phyloP scores from a whole-genome alignment of 1,140 invertebrate species.

The Nephotettix cincticeps region DNA sequence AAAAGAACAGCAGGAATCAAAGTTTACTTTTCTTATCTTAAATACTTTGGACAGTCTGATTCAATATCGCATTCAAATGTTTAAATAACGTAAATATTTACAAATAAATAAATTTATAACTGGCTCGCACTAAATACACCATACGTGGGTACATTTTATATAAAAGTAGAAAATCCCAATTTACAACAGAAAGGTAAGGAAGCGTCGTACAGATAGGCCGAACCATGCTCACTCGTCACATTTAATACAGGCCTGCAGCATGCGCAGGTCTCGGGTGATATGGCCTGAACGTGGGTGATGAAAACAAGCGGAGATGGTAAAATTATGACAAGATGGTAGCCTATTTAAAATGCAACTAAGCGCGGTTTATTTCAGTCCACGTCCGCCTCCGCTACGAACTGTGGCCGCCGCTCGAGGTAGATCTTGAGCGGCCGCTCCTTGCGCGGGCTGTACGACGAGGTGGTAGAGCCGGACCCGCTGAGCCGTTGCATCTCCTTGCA shows the following conservation, averaged over 20 bases:
- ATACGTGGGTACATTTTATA: background rate
- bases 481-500: conserved; percentile 57
- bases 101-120: conserved; percentile 8
- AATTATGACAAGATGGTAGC: background rate
- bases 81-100: conserved; percentile 16
- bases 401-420: conserved; percentile 56
- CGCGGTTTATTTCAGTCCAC: conserved; percentile 34
- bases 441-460: conserved; percentile 54
- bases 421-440: conserved; percentile 74
- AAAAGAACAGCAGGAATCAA: background rate
- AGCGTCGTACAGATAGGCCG: too few relatives aligned
- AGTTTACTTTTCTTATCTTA: background rate
- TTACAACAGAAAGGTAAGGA: background rate
- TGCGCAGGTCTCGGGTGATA: too few relatives aligned
- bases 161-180: background rate
- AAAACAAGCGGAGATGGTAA: too few relatives aligned
- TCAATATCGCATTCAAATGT: too few relatives aligned
- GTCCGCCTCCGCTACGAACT: background rate
- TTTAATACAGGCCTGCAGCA: too few relatives aligned
- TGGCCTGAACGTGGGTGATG: too few relatives aligned
- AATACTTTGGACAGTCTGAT: background rate
- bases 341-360: background rate
- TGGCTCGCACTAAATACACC: background rate
- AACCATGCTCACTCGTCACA: background rate
- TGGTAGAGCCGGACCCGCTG: conserved; percentile 46